A percentile compares a stretch with the other conserved stretches of the same genome.
Evolutionary conservation across 2,797 vertebrate species (phyloP).

Genomic region (Paramormyrops hopkinsi): DNA sequence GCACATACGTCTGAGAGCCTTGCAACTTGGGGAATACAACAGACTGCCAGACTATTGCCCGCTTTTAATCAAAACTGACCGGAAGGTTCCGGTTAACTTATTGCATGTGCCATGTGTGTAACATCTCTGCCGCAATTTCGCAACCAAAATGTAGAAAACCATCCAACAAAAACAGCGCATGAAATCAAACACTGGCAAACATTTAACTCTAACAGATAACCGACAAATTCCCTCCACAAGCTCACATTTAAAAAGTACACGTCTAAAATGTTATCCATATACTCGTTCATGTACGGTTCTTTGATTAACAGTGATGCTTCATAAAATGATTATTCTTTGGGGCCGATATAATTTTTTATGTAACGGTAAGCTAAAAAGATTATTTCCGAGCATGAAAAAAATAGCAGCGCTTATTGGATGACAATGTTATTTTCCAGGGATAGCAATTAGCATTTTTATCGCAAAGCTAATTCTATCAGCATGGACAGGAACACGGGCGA

Average conservation of each 20-base stretch:
- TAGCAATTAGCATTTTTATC: constrained; percentile 44
- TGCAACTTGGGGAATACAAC: background rate
- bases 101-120: background rate
- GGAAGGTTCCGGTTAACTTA: background rate
- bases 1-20: background rate
- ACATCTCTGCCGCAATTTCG: background rate
- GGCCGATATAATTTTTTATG: background rate
- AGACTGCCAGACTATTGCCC: background rate
- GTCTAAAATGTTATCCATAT: background rate
- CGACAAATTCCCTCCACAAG: background rate
- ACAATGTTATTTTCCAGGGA: constrained; percentile 34
- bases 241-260: background rate
- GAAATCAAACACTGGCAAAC: background rate
- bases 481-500: constrained; percentile 28
- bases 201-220: background rate
- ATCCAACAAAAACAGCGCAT: background rate
- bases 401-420: constrained; percentile 16
- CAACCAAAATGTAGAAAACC: background rate
- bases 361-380: constrained; percentile 35
- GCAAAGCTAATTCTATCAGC: constrained; percentile 31
- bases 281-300: background rate
- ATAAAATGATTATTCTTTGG: background rate
- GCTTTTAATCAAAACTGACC: constrained; percentile 1
- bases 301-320: background rate
- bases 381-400: constrained; percentile 27